These are phyloP conservation scores for Drosophila novamexicana DNA, from an alignment of 1,140 invertebrate species.

Conservation along the genomic window DNA sequence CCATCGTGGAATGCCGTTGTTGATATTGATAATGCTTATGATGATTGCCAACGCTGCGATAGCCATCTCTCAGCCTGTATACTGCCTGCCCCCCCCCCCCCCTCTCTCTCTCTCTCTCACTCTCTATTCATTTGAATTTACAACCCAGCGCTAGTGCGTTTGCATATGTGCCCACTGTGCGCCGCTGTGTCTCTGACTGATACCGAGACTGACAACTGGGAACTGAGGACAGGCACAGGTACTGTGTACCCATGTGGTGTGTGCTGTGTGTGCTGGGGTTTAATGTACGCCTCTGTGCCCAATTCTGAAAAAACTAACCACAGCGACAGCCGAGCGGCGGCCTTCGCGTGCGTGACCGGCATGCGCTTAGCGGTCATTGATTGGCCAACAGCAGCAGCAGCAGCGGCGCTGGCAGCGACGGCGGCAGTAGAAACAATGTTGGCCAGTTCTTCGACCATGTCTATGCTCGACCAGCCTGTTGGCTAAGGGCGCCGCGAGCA, in stretches of 20 bases:
- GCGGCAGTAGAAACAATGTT: constrained; percentile 31
- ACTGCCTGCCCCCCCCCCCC: neutral
- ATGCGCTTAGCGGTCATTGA: constrained; percentile 80
- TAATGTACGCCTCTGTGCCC: constrained; percentile 71
- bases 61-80: constrained; percentile 49
- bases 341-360: constrained; percentile 80
- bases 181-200: constrained; percentile 39
- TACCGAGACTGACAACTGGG: neutral
- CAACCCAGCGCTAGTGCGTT: constrained; percentile 34
- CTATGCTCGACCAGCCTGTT: constrained; percentile 42
- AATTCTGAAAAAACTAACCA: constrained; percentile 53
- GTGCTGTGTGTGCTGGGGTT: constrained; percentile 43
- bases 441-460: constrained; percentile 58
- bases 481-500: constrained; percentile 71
- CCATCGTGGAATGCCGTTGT: constrained; percentile 69
- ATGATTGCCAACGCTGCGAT: constrained; percentile 64
- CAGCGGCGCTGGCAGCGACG: neutral
- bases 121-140: constrained; percentile 65
- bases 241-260: neutral
- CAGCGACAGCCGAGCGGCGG: constrained; percentile 45
- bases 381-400: constrained; percentile 49
- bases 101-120: neutral
- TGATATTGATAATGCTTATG: constrained; percentile 62
- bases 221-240: constrained; percentile 6
- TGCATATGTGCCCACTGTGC: constrained; percentile 41